These are phyloP conservation scores for Biston betularia DNA, from an alignment of 2,888 invertebrate species.

Conservation along the genomic window DNA sequence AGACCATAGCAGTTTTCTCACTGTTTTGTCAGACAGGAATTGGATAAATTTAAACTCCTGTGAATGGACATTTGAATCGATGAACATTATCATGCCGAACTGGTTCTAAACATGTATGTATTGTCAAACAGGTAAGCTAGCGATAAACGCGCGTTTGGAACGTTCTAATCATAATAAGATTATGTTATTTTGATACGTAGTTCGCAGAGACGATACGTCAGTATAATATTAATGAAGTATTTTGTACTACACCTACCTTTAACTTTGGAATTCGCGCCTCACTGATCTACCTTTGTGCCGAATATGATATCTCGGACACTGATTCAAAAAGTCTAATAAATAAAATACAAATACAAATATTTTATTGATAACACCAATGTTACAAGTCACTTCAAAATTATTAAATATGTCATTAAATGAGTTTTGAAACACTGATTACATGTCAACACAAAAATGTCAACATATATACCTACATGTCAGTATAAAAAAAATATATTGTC, in stretches of 20 bases:
- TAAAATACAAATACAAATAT: no score
- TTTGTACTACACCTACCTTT: not conserved
- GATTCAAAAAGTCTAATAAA: no score
- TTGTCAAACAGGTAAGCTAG: slow-evolving; percentile 23
- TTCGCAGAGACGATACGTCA: slow-evolving; percentile 1
- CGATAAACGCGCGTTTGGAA: slow-evolving; percentile 7
- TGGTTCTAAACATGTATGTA: slow-evolving; percentile 17
- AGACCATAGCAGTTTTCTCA: slow-evolving; percentile 7
- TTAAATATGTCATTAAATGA: no score
- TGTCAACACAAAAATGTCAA: no score
- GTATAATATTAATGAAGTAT: slow-evolving; percentile 11
- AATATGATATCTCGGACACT: no score
- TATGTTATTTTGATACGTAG: slow-evolving; percentile 18
- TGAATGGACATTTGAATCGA: slow-evolving; percentile 21
- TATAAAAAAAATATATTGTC: no score
- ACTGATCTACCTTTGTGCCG: no score
- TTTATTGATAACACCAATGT: no score
- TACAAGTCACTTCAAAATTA: no score
- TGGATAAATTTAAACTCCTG: slow-evolving; percentile 9
- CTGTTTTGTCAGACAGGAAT: slow-evolving; percentile 10
- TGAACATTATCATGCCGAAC: slow-evolving; percentile 27
- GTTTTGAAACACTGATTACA: no score
- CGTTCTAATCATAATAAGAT: slow-evolving; percentile 20
- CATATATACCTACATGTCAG: no score
- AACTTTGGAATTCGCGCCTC: not conserved